phyloP scores from a whole-genome alignment of 2,113 vertebrate species.

The Scophthalmus maximus region DNA sequence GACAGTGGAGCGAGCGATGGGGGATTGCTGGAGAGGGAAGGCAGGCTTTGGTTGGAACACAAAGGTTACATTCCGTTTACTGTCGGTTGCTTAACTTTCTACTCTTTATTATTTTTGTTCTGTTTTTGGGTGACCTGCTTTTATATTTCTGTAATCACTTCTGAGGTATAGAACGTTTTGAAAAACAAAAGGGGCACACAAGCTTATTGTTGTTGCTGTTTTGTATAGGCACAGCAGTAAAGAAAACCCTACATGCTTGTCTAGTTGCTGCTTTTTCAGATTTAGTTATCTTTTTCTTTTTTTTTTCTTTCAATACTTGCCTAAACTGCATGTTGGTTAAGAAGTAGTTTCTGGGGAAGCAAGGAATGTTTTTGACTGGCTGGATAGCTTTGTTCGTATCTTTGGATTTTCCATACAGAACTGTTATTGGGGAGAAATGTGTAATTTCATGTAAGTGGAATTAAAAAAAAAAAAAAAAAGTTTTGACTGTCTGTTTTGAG shows the following conservation, averaged over 20 bases:
- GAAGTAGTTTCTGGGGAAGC: conserved; percentile 66
- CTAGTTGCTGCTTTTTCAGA: conserved; percentile 69
- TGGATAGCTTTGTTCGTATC: conserved; percentile 72
- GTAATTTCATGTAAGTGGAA: conserved; percentile 82
- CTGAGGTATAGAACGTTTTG: conserved; percentile 66
- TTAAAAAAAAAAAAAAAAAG: conserved; percentile 73
- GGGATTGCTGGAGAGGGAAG: conserved; percentile 26
- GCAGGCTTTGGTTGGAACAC: conserved; percentile 49
- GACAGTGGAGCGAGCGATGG: conserved; percentile 7
- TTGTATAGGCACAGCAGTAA: conserved; percentile 68
- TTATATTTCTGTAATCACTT: conserved; percentile 73
- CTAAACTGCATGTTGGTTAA: conserved; percentile 78
- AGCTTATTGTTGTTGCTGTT: conserved; percentile 67
- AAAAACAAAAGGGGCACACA: conserved; percentile 70
- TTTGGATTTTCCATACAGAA: conserved; percentile 77
- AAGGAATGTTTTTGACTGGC: conserved; percentile 53
- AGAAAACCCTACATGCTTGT: conserved; percentile 55
- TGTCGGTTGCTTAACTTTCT: conserved; percentile 69
- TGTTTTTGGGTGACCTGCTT: conserved; percentile 56
- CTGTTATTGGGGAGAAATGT: conserved; percentile 73
- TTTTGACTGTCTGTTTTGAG: conserved; percentile 18
- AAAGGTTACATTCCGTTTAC: conserved; percentile 78
- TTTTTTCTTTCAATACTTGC: conserved; percentile 71
- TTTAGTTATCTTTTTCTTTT: conserved; percentile 49
- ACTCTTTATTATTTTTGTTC: conserved; percentile 35